Conservation (phyloP, 2,797 vertebrate genomes). For the Rhinogobio ventralis region DNA sequence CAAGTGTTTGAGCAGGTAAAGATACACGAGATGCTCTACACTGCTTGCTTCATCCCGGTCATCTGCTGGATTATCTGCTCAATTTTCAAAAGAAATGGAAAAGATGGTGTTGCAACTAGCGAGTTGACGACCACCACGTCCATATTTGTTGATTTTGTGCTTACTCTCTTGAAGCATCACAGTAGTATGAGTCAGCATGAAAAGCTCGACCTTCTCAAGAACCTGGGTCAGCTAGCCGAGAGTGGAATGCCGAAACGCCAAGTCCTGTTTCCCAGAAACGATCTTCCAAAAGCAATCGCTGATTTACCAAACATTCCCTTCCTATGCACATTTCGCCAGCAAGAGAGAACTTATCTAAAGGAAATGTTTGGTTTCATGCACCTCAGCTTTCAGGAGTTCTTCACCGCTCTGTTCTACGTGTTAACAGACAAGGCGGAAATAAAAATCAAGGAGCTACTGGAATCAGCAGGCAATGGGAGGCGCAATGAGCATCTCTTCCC, state of each 20-base stretch:
- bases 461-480: background rate
- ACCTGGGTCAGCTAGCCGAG: constrained; percentile 38
- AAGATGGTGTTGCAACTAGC: background rate
- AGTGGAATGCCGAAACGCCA: constrained; percentile 6
- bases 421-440: constrained; percentile 13
- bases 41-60: constrained; percentile 49
- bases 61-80: constrained; percentile 55
- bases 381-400: constrained; percentile 58
- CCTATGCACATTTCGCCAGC: constrained; percentile 43
- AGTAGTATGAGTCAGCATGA: constrained; percentile 7
- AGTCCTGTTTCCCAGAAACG: constrained; percentile 34
- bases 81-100: constrained; percentile 33
- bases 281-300: constrained; percentile 28
- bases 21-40: constrained; percentile 37
- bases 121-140: constrained; percentile 44
- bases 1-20: constrained; percentile 39
- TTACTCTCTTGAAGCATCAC: constrained; percentile 48
- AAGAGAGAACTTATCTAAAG: constrained; percentile 1
- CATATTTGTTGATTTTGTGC: constrained; percentile 50
- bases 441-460: constrained; percentile 15
- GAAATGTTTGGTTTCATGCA: constrained; percentile 55
- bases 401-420: constrained; percentile 45
- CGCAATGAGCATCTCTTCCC: constrained; percentile 4
- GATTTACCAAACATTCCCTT: constrained; percentile 42
- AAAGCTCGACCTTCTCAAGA: constrained; percentile 20